Percentiles rank a stretch among this genome's conserved stretches.
Evolutionary conservation across 2,113 vertebrate genomes (phyloP).

Genomic region (Oxygymnocypris stewartii): DNA sequence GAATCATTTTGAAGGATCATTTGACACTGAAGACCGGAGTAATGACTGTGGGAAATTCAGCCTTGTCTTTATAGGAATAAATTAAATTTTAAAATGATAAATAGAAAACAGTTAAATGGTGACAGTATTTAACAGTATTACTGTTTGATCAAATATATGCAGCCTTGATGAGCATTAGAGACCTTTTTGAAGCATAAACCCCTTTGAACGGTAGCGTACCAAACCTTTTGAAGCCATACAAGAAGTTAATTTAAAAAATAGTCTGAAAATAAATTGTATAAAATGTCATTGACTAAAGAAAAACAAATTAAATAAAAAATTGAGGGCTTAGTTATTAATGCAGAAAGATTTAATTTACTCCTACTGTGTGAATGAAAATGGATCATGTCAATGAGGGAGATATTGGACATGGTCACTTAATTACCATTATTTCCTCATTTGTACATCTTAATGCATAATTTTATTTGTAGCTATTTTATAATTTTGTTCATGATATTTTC

Average conservation of each 20-base stretch:
- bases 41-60: background rate
- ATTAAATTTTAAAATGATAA: background rate
- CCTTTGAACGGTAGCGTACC: background rate
- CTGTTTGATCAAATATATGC: background rate
- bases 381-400: background rate
- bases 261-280: background rate
- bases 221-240: background rate
- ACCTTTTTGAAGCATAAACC: background rate
- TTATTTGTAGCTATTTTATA: background rate
- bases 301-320: background rate
- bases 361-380: background rate
- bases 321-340: too few species aligned
- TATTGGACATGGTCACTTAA: background rate
- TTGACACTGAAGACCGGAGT: background rate
- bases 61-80: background rate
- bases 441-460: background rate
- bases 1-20: background rate
- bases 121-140: too few species aligned
- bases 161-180: background rate
- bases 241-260: background rate
- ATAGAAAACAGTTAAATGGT: too few species aligned
- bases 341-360: too few species aligned
- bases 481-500: background rate
- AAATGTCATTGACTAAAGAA: background rate
- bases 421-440: background rate